Base-by-base conservation (phyloP, 2,888 invertebrate genomes). In the Corbicula japonica region DNA sequence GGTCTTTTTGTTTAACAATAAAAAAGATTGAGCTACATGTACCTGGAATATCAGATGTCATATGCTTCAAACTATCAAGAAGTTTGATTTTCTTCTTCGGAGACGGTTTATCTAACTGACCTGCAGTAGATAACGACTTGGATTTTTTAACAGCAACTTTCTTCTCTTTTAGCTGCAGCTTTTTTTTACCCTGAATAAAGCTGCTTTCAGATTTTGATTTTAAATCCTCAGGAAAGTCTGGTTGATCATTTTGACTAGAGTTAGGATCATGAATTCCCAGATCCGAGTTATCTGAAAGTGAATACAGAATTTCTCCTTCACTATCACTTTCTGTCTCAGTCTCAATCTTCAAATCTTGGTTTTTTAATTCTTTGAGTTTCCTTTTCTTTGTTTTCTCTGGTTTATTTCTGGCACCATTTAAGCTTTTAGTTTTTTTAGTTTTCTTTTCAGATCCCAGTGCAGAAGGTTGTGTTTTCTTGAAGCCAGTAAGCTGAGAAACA, bases 231-330 rank as follows among this genome's bases (percentile, higher is more conserved):
- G 23, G 6, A 4, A 28, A 15, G 3, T 58, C 69, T 18, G 32
- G 15, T n/a, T 23, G 30, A 34, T 30, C 30, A 44, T 38, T 32
- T n/a, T 62, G 50, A 54, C 71, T 54, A 71, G 62, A 63, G 21
- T 52, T 46, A 50, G 38, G 52, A 41, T 54, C 41, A 54, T 54
- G 35, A 35, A 60, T 66, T 28, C 34, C 65, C 28, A 54, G 52
- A 28, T 60, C 50, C 12, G 70, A 70, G 1, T 38, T 60, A 21
- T 78, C 76, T 23, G 76, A 71, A 23, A 90, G 72, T 0, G 87
- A 88, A 77, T 88, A 90, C 46, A 88, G 68, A 61, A 88, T 73
- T 58, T 84, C 86, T 65, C 87, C 86, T 76, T 88, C 88, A 70
- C 74, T 75, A 34, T 76, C 72, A 44, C 62, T 46, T 15, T 63